Evolutionary conservation across 2,797 vertebrate genomes (phyloP), one percentile per base, ranked within the genome.

Genomic region (Telmatherina bonti): DNA sequence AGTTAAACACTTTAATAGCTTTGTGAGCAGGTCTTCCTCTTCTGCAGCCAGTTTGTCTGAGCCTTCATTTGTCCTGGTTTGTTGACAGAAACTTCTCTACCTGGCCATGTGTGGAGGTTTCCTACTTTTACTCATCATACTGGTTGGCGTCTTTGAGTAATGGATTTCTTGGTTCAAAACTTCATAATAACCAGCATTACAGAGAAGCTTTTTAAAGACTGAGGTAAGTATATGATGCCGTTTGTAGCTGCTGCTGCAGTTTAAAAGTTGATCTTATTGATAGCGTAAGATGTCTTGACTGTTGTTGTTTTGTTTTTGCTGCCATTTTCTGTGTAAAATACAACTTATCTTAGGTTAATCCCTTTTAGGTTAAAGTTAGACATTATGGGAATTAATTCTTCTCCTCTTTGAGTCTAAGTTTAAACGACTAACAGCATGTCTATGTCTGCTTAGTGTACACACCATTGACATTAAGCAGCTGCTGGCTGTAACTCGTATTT

Each of bases 81-180:
- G 70, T 62, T 24, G 60, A 84, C 45, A 99, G 96, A 97, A 96
- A 94, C 70, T 82, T 88, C 80, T 96, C 69, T 93, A 92, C 92
- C 85, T 97, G 69, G 90, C 94, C 89, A 85, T 95, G 64, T 96
- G 95, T 90, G 94, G 94, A 85, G 85, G 92, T 82, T 82, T 96
- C 86, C 85, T 96, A 86, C 91, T 96, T 86, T 85, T 96, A 83
- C 93, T 95, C 87, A 93, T 97, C 92, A 86, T 95, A 87, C 85
- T 96, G 67, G 93, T 93, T 67, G 91, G 86, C 62, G 52, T 89
- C 43, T 91, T 83, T 74, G 78, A 72, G 62, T 84, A 83, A 91
- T 51, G 63, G 63, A 74, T 67, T 68, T 58, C 69, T 35, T 43
- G 41, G 41, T 63, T 79, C 38, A 47, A 35, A 24, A 15, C 61